Base-by-base conservation (phyloP, 1,140 invertebrate genomes). In the Grapholita molesta region DNA sequence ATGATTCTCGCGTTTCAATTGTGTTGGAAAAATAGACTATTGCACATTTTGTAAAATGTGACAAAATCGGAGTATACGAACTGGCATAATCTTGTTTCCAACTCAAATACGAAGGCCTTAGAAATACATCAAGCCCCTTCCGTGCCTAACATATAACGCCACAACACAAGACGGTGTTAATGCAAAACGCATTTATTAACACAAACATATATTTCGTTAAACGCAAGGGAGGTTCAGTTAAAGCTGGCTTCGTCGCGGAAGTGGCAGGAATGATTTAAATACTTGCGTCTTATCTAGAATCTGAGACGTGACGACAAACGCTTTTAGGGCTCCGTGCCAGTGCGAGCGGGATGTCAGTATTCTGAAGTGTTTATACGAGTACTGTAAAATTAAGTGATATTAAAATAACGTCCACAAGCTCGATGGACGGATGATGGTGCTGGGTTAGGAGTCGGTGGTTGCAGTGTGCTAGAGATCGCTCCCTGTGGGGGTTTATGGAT, bases 181-280 rank as follows among this genome's bases (percentile, higher is more conserved):
- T 48, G 42, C 42, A 48, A 21, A 48, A 48, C 18, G 42, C 42
- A 48, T 48, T 21, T 48, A 48, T 6, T 18, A 33, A 48, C 42
- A 21, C 42, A 48, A 21, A 48, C 42, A 48, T 48, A 48, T 48
- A 48, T 48, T 48, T 48, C 0, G 42, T 21, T 48, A 21, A 48
- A 48, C 42, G 42, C 55, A 15, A 25, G 55, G 55, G 55, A 30
- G 25, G 55, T 18, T 61, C 84, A 80, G 69, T 24, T 71, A 70
- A 73, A 7, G 64, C 42, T 80, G 83, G 79, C 67, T 55, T 68
- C 48, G 64, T 57, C 69, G 72, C 71, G 78, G 75, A 83, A 82
- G 82, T 77, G 70, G 71, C 70, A 72, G 75, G 79, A 76, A 79
- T 79, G 81, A 85, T 87, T 85, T 87, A 83, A 85, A 83, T 82